These are phyloP conservation scores for Achatina immaculata DNA, from an alignment of 1,140 invertebrate genomes.

Conservation along the genomic window DNA sequence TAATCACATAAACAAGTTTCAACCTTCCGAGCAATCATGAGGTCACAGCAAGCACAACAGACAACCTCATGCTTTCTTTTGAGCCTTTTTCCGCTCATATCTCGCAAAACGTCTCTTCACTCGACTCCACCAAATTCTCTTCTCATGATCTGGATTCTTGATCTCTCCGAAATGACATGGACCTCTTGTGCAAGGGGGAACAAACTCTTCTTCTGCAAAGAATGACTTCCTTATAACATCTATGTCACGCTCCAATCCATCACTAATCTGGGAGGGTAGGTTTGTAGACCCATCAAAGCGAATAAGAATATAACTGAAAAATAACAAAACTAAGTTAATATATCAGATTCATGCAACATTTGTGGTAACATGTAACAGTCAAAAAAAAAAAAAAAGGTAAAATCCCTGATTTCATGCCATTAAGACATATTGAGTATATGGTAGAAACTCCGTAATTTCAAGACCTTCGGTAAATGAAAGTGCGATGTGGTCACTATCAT, in stretches of 20 bases:
- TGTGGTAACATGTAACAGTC: not conserved
- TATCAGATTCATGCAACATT: not conserved
- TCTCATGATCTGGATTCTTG: constrained; percentile 53
- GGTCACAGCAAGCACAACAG: no score
- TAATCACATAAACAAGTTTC: no score
- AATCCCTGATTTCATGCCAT: no score
- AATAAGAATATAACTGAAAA: constrained; percentile 44
- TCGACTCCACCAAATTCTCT: constrained; percentile 42
- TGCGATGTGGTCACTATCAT: no score
- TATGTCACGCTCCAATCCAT: constrained; percentile 42
- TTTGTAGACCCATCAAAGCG: constrained; percentile 44
- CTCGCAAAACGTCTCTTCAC: not conserved
- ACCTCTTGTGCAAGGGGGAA: constrained; percentile 37
- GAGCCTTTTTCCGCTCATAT: constrained; percentile 13
- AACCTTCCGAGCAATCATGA: no score
- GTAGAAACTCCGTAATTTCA: not conserved
- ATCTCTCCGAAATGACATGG: constrained; percentile 52
- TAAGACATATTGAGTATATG: not conserved
- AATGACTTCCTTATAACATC: constrained; percentile 45
- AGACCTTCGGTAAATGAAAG: no score
- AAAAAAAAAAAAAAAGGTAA: no score
- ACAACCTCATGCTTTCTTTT: constrained; percentile 13
- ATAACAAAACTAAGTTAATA: constrained; percentile 6
- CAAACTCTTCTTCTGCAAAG: constrained; percentile 35
- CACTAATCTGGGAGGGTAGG: constrained; percentile 30